A percentile compares a stretch with the other conserved stretches of the same genome.
Evolutionary conservation across 2,113 vertebrate species (phyloP).

Genomic region (Dromiciops gliroides): DNA sequence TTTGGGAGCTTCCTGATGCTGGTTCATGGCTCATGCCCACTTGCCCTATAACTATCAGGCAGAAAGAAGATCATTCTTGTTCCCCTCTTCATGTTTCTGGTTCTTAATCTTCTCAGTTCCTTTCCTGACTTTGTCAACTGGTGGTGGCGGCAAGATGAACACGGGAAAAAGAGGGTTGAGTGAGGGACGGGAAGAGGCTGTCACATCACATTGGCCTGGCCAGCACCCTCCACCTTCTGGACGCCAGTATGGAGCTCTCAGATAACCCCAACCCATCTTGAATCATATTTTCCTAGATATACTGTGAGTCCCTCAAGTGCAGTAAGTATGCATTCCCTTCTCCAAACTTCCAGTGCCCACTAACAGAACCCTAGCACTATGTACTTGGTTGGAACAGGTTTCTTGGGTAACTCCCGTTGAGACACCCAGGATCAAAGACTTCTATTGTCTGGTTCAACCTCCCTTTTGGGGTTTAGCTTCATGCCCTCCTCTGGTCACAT

Average conservation of each 20-base stretch:
- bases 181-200: too few species aligned
- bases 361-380: neutral
- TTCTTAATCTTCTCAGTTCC: neutral
- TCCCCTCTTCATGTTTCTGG: neutral
- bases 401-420: neutral
- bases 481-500: neutral
- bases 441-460: neutral
- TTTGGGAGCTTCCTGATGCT: neutral
- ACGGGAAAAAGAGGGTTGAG: too few species aligned
- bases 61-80: neutral
- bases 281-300: neutral
- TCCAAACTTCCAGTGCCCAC: neutral
- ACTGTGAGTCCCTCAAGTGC: neutral
- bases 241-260: neutral
- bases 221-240: too few species aligned
- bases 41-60: neutral
- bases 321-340: neutral
- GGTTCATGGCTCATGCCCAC: neutral
- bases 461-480: neutral
- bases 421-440: neutral
- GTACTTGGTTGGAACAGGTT: neutral
- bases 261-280: neutral
- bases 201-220: neutral
- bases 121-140: neutral
- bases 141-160: neutral